Evolutionary conservation across 2,888 invertebrate species (phyloP).

Genomic region (Oscheius sp.): DNA sequence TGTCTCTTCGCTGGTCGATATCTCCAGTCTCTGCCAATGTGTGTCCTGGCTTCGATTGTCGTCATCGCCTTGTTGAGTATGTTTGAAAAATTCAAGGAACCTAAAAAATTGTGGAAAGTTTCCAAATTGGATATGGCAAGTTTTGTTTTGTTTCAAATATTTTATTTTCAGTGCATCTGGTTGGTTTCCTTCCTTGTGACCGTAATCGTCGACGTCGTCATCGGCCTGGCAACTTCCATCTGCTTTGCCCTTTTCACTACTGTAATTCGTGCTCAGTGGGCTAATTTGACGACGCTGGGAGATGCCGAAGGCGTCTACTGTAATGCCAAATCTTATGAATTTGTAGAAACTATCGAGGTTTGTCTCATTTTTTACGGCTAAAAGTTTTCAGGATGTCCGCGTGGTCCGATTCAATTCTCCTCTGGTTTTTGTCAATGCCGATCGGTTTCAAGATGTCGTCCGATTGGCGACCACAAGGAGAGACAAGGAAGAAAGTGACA

Average conservation of each 20-base stretch:
- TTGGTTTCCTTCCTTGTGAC: constrained; percentile 18
- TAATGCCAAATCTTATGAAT: constrained; percentile 6
- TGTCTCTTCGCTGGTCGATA: constrained; percentile 5
- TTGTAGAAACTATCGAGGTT: not conserved
- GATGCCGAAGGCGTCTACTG: constrained; percentile 5
- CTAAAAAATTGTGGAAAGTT: constrained; percentile 24
- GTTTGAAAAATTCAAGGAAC: constrained; percentile 20
- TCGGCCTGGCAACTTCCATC: constrained; percentile 1
- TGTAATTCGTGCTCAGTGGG: constrained; percentile 23
- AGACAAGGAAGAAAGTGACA: not conserved
- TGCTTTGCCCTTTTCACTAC: constrained; percentile 27
- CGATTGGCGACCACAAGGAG: not conserved
- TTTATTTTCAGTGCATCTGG: constrained; percentile 27
- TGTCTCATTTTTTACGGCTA: not conserved
- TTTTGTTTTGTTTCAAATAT: not conserved
- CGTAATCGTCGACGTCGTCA: constrained; percentile 10
- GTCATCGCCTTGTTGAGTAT: constrained; percentile 12
- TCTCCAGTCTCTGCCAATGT: constrained; percentile 19
- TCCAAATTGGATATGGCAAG: constrained; percentile 33
- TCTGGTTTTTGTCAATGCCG: constrained; percentile 21
- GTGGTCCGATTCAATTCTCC: constrained; percentile 26
- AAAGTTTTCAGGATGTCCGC: constrained; percentile 1
- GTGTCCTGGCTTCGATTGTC: constrained; percentile 25
- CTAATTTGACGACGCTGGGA: constrained; percentile 12
- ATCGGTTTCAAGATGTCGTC: constrained; percentile 22